Evolutionary conservation across 2,113 vertebrate genomes (phyloP).

Genomic region (Microcebus tavaratra): DNA sequence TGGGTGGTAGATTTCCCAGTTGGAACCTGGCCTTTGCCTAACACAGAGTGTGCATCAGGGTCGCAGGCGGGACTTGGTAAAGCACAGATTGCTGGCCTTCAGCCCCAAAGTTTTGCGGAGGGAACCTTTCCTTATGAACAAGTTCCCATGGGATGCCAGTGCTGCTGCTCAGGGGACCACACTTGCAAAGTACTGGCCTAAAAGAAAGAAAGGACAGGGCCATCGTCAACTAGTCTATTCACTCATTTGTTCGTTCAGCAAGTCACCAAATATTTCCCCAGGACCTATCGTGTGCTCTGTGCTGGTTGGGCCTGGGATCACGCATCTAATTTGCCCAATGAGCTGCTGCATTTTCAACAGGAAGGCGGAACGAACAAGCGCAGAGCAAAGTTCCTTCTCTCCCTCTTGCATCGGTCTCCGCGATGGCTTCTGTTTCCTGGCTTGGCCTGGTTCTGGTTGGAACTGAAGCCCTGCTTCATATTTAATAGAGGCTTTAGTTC

Average conservation of each 20-base stretch:
- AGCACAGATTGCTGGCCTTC: not conserved
- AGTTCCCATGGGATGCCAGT: not conserved
- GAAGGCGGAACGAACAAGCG: not conserved
- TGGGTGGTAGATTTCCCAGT: not conserved
- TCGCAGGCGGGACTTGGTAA: not conserved
- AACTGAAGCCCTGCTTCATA: conserved; percentile 65
- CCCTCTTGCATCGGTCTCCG: rapidly evolving
- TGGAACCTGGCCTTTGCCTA: not conserved
- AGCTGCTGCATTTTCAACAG: not conserved
- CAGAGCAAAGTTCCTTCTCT: too few relatives aligned
- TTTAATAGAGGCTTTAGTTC: conserved; percentile 74
- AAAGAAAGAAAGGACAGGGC: not conserved
- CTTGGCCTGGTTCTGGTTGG: conserved; percentile 52
- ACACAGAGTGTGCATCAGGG: not conserved
- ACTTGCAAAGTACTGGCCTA: not conserved
- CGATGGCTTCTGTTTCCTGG: conserved; percentile 1
- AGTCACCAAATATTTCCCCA: not conserved
- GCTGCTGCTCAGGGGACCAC: not conserved
- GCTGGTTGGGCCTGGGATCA: not conserved
- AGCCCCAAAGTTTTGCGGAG: not conserved
- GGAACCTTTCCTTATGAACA: not conserved
- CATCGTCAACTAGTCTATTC: not conserved
- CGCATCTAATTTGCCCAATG: not conserved
- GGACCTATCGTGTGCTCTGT: not conserved
- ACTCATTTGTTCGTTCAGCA: not conserved